Percentiles rank a stretch among this genome's conserved stretches.
These are phyloP conservation scores for Scaeva pyrastri DNA, from an alignment of 2,888 invertebrate genomes.

Conservation along the genomic window DNA sequence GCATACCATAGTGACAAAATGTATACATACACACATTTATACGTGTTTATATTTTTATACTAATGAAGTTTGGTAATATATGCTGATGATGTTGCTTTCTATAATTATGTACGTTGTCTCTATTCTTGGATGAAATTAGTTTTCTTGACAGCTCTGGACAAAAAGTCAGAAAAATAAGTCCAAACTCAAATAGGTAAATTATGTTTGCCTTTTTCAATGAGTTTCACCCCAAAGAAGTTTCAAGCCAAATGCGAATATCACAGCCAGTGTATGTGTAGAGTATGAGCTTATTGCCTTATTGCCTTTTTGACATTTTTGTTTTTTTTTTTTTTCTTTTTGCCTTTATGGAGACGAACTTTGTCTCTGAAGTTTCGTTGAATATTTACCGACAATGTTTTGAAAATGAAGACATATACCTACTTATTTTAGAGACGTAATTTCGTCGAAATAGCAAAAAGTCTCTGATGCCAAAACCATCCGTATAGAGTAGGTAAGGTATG, in stretches of 20 bases:
- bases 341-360: conserved; percentile 32
- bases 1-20: too few species aligned
- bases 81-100: conserved; percentile 35
- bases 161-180: neutral
- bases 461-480: neutral
- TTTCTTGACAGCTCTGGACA: conserved; percentile 40
- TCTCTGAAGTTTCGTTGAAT: conserved; percentile 38
- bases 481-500: neutral
- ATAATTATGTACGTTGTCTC: conserved; percentile 65
- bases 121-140: conserved; percentile 59
- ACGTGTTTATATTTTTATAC: neutral
- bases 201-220: conserved; percentile 58
- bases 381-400: conserved; percentile 21
- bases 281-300: conserved; percentile 2
- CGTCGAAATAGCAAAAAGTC: conserved; percentile 6
- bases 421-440: conserved; percentile 2
- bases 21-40: neutral
- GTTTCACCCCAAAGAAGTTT: conserved; percentile 16
- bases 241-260: neutral
- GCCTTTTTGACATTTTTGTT: neutral
- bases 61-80: neutral
- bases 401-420: conserved; percentile 57
- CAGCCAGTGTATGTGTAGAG: neutral
- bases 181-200: neutral
- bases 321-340: conserved; percentile 17